Base-by-base conservation (phyloP, 2,113 vertebrate species). In the Microcebus ravelobensis region DNA sequence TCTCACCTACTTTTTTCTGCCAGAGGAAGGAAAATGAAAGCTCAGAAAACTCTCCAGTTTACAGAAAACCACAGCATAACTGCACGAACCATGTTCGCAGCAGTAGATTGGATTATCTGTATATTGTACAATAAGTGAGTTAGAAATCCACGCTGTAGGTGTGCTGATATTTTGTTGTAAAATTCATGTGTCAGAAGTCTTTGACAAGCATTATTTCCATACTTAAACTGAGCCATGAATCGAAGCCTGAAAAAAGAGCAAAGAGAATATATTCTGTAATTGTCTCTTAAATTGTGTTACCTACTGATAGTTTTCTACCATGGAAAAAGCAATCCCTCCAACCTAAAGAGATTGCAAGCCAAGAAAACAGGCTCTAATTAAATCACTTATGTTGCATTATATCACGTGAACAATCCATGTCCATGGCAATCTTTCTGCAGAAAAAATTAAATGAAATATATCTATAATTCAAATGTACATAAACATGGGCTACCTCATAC, bases 141-240 rank as follows among this genome's bases (percentile, higher is more conserved):
- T 98, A 97, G 95, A 92, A 98, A 96, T 97, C 97, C 96, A 98
- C 96, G 96, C 82, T 90, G 96, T 52, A 97, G 90, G 79, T 96
- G 73, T 31, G 20, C 94, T 93, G 85, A 77, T 98, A 65, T 84
- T 97, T 98, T 97, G 91, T 94, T 88, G 93, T 96, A 73, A 97
- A 98, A 98, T 97, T 97, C 93, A 27, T 96, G 79, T 97, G 98
- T 97, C 97, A 97, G 95, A 97, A 97, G 87, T 96, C 97, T 98
- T 97, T 98, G 97, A 97, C 98, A 98, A 98, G 98, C 90, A 87
- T 89, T 94, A 98, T 98, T 98, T 98, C 98, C 97, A 97, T 98
- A 96, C 97, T 98, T 98, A 97, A 98, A 98, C 95, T 98, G 98
- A 98, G 80, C 93, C 95, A 97, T 73, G 85, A 90, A 98, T 98